A percentile compares a stretch with the other conserved stretches of the same genome.
Conservation (phyloP, 2,888 invertebrate genomes). For the Phragmatobia fuliginosa region DNA sequence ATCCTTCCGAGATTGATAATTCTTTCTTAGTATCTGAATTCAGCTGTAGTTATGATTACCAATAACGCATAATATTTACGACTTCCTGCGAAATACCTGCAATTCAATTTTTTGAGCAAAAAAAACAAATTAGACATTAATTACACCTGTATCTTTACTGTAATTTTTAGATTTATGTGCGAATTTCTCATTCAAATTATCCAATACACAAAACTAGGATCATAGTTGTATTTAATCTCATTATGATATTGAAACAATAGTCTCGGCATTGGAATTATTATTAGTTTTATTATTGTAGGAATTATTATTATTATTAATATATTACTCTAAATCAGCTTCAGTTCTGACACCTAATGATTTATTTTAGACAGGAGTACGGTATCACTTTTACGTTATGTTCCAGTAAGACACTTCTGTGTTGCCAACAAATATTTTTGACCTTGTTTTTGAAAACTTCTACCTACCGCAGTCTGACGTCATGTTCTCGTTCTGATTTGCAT, state of each 20-base stretch:
- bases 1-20: background rate
- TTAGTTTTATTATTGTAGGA: no score
- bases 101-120: no score
- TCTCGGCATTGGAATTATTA: background rate
- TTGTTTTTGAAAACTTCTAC: slow-evolving; percentile 6
- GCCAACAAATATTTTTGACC: background rate
- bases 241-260: background rate
- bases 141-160: background rate
- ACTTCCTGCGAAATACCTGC: background rate
- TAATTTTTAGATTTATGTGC: background rate
- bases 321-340: background rate
- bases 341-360: background rate
- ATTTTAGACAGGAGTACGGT: no score
- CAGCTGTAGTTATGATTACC: background rate
- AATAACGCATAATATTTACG: background rate
- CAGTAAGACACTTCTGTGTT: background rate
- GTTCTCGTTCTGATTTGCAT: slow-evolving; percentile 12
- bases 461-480: slow-evolving; percentile 11
- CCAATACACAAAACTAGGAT: background rate
- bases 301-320: no score
- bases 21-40: background rate
- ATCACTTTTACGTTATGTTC: background rate
- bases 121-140: no score
- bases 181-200: background rate
- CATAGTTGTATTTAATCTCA: background rate